Evolutionary conservation across 2,888 invertebrate genomes (phyloP).

Genomic region (Thelaira solivaga): DNA sequence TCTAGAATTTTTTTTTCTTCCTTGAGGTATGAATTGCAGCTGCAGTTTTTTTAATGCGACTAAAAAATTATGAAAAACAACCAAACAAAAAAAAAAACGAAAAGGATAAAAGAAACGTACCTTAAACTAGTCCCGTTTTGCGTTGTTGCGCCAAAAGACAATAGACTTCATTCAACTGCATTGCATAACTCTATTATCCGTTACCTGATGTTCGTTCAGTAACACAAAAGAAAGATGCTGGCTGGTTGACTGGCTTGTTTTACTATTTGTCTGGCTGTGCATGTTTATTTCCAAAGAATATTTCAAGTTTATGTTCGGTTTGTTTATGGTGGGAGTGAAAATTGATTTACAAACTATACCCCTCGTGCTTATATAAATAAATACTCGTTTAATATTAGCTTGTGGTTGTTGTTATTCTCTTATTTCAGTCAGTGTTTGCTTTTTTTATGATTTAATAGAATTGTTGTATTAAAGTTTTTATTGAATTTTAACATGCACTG

Average conservation of each 20-base stretch:
- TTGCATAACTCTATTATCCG: conserved; percentile 45
- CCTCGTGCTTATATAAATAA: conserved; percentile 1
- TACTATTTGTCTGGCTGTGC: not conserved
- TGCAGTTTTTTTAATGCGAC: conserved; percentile 28
- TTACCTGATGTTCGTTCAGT: conserved; percentile 21
- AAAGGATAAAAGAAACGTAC: conserved; percentile 17
- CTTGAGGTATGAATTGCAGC: conserved; percentile 8
- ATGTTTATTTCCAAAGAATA: not conserved
- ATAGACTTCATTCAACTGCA: conserved; percentile 45
- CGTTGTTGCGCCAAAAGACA: conserved; percentile 21
- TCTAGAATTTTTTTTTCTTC: not conserved
- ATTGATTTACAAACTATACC: conserved; percentile 39
- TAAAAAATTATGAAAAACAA: not conserved
- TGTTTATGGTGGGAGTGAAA: conserved; percentile 41
- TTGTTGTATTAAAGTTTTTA: conserved; percentile 42
- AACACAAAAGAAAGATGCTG: conserved; percentile 26
- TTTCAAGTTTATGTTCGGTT: conserved; percentile 18
- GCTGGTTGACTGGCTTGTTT: not conserved
- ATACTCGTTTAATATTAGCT: too few relatives aligned
- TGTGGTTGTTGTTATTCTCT: not conserved
- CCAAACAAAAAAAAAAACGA: not conserved
- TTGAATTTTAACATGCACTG: conserved; percentile 46
- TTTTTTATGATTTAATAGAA: conserved; percentile 30
- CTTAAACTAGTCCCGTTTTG: conserved; percentile 31
- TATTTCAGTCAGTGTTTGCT: not conserved